A percentile compares a stretch with the other conserved stretches of the same genome.
These are phyloP conservation scores for Drosophila barbarae DNA, from an alignment of 2,888 invertebrate species.

Conservation along the genomic window DNA sequence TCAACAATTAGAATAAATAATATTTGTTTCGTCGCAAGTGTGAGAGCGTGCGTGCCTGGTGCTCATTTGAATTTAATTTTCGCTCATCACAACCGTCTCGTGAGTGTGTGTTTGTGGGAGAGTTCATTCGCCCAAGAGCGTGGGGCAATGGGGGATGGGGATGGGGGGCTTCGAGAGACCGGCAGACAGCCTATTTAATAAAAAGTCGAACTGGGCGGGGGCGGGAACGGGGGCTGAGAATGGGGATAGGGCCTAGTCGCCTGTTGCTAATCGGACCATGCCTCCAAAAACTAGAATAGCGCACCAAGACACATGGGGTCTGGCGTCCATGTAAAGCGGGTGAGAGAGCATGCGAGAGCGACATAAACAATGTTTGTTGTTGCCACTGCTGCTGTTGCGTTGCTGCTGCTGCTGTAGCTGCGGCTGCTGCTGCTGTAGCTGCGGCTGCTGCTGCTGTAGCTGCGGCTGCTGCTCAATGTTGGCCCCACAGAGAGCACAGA, in stretches of 20 bases:
- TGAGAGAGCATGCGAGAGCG: slow-evolving; percentile 25
- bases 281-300: slow-evolving; percentile 50
- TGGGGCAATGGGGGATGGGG: slow-evolving; percentile 2
- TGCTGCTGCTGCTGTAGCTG: no score
- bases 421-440: no score
- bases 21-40: slow-evolving; percentile 13
- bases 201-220: slow-evolving; percentile 29
- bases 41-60: slow-evolving; percentile 15
- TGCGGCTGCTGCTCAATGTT: background rate
- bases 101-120: slow-evolving; percentile 10
- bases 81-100: slow-evolving; percentile 5
- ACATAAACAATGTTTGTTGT: slow-evolving; percentile 36
- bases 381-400: slow-evolving; percentile 12
- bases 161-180: slow-evolving; percentile 2
- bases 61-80: slow-evolving; percentile 33
- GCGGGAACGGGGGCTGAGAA: slow-evolving; percentile 2
- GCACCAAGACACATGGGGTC: slow-evolving; percentile 24
- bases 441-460: no score
- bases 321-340: slow-evolving; percentile 10
- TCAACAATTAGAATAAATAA: slow-evolving; percentile 39
- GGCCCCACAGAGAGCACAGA: slow-evolving; percentile 22
- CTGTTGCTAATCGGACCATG: slow-evolving; percentile 68
- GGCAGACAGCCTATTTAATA: slow-evolving; percentile 27
- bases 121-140: slow-evolving; percentile 57
- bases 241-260: slow-evolving; percentile 10